These are phyloP conservation scores for Pogonomyrmex barbatus DNA, from an alignment of 1,140 invertebrate species.

Conservation along the genomic window DNA sequence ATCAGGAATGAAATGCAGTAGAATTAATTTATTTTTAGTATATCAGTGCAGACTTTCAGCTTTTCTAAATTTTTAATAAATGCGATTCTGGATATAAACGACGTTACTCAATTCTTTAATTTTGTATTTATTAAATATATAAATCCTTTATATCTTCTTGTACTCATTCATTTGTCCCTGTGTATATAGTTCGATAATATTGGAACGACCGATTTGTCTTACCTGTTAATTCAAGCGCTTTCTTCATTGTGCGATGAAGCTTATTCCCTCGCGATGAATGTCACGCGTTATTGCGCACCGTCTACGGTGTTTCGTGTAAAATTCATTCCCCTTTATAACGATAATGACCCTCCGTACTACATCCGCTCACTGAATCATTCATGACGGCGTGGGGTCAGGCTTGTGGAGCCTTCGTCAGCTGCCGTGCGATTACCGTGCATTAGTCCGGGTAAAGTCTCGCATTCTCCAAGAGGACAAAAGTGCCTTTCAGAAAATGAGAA, in stretches of 20 bases:
- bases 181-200: constrained; percentile 15
- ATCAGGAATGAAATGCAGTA: not conserved
- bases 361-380: constrained; percentile 73
- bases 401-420: constrained; percentile 71
- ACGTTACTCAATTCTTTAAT: not conserved
- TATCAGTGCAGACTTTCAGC: not conserved
- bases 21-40: not conserved
- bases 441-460: constrained; percentile 67
- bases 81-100: not conserved
- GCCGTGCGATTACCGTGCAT: constrained; percentile 73
- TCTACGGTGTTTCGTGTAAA: constrained; percentile 65
- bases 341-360: constrained; percentile 71
- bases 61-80: not conserved
- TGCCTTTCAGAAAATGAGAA: constrained; percentile 58
- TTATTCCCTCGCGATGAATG: constrained; percentile 52
- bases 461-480: constrained; percentile 66
- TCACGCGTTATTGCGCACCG: constrained; percentile 55
- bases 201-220: constrained; percentile 4
- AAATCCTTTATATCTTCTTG: not conserved
- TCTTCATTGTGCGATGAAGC: not conserved
- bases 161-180: not conserved
- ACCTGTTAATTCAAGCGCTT: not conserved
- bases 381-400: constrained; percentile 69
- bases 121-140: not conserved
- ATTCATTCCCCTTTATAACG: constrained; percentile 75